Conservation (phyloP, 2,797 vertebrate species). For the Chromobotia macracanthus region DNA sequence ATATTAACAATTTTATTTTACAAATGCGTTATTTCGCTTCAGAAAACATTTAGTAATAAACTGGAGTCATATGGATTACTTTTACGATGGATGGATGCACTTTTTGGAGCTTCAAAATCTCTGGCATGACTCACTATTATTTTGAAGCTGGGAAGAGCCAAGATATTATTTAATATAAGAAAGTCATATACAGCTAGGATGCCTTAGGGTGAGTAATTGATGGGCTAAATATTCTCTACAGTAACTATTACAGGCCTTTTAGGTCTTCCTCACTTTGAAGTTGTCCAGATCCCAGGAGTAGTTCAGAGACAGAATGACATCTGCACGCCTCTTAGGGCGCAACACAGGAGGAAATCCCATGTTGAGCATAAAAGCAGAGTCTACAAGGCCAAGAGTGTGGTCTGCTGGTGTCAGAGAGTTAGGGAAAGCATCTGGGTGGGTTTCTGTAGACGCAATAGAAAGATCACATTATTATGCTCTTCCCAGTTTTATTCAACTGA, state of each 20-base stretch:
- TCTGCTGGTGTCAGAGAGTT: conserved; percentile 81
- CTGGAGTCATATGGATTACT: no score
- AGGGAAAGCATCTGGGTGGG: conserved; percentile 78
- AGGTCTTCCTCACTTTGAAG: conserved; percentile 52
- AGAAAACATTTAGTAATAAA: no score
- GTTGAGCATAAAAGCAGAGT: conserved; percentile 73
- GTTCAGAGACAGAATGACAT: conserved; percentile 83
- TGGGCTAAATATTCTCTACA: not conserved
- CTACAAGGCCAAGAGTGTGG: conserved; percentile 74
- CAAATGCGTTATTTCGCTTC: no score
- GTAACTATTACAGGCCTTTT: not conserved
- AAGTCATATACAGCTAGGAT: no score
- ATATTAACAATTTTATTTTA: no score
- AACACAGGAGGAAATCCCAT: conserved; percentile 79
- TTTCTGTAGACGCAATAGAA: conserved; percentile 65
- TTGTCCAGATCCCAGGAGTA: conserved; percentile 75
- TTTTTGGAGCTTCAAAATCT: no score
- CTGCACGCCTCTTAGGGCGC: conserved; percentile 75
- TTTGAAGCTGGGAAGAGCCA: no score
- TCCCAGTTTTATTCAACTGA: no score
- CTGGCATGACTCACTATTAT: no score
- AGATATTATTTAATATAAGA: no score
- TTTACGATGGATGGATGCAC: no score
- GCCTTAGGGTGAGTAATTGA: no score
- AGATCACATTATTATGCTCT: not conserved